Base-by-base conservation (phyloP, 1,140 invertebrate species). In the Drosophila nannoptera region DNA sequence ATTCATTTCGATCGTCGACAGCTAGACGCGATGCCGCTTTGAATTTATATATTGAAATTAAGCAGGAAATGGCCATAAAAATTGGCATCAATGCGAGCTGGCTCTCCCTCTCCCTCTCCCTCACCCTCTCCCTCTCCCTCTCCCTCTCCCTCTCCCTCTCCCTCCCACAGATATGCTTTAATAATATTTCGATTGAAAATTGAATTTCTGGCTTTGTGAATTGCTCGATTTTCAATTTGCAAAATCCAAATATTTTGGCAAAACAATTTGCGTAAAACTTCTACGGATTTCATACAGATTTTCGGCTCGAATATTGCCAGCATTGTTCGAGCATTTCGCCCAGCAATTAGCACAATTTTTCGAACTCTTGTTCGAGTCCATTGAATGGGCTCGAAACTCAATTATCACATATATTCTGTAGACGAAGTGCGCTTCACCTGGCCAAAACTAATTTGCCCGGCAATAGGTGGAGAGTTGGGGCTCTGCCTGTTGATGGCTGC, bases 321-420 rank as follows among this genome's bases (percentile, higher is more conserved):
- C 53, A 42, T 62, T 45, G 36, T 32, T 35, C 32, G 8, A 43
- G 8, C 35, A 11, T 56, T 56, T 43, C 9, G 11, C n/a, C 5
- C n/a, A 33, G 35, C 77, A 76, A 81, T 80, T 81, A 77, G 66
- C 40, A 46, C n/a, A 55, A 71, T 43, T 35, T 6, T 49, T 55
- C 55, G 8, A 9, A n/a, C 52, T 8, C 48, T 53, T 55, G 45
- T 55, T 35, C 22, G 33, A 46, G 62, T 71, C 42, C 67, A 78
- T 73, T 70, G 76, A 61, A 67, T 69, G 60, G 22, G 55, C 42
- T 73, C 61, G 65, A 73, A 84, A 73, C 78, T 68, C 80, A 83
- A 84, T 84, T 83, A 84, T 83, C 78, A 78, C 80, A 75, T 76
- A 75, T 76, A 75, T 73, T 75, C 80, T 69, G 61, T 46, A 32